Base-by-base conservation (phyloP, 2,888 invertebrate species). In the Leucoptera coffeella region DNA sequence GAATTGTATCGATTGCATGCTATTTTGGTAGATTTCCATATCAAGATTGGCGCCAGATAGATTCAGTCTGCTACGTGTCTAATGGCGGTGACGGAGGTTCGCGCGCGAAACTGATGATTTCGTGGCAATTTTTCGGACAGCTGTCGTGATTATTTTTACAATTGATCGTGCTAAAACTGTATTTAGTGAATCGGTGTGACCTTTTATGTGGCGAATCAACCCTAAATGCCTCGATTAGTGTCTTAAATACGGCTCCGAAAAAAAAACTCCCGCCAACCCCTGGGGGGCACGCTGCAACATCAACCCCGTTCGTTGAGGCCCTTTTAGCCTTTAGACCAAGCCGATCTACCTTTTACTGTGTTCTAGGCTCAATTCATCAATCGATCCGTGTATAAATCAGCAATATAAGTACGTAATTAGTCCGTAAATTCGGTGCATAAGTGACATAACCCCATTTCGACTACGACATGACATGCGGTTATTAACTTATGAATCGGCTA, bases 41-140 rank as follows among this genome's bases (percentile, higher is more conserved):
- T 50, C 64, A 52, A 60, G 65, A 58, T 51, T 54, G 53, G 47
- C 47, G 46, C 46, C 23, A 58, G 59, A 65, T 64, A 61, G 54
- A 34, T 58, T 58, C 58, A 60, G 62, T 59, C 58, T 50, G 58
- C 71, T 65, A 72, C 71, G 71, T 72, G 71, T 72, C 64, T 62
- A 72, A 72, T 72, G 71, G 72, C 71, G 71, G 57, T 64, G 62
- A 64, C 58, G 60, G 45, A 61, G 52, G 47, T 71, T 71, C 67
- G 71, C 72, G 72, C 72, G 69, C 71, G 69, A 64, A 64, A 65
- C 52, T 59, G 60, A 59, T 64, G 60, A 59, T 57, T 67, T 69
- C 69, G 67, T 69, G 69, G 69, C 69, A 69, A 60, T 58, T 64
- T 61, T 67, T 65, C 47, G 36, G 43, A 51, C 59, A 62, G 54